A percentile compares a stretch with the other conserved stretches of the same genome.
Conservation (phyloP, 2,113 vertebrate species). For the Nothoprocta perdicaria region DNA sequence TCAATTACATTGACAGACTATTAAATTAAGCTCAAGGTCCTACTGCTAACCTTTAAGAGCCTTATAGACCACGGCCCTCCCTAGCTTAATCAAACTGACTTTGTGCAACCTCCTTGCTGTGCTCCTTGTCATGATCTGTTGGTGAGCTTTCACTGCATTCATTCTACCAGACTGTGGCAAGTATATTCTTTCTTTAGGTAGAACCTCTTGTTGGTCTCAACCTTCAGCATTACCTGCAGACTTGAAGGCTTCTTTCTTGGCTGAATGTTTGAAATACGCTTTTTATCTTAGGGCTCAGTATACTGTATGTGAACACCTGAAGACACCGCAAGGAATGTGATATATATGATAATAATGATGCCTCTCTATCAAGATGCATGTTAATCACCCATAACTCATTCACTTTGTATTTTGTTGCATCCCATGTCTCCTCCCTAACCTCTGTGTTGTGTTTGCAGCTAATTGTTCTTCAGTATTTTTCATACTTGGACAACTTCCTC, state of each 20-base stretch:
- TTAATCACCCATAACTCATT: background rate
- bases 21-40: slow-evolving; percentile 55
- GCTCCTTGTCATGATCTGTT: background rate
- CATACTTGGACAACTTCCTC: background rate
- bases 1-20: slow-evolving; percentile 26
- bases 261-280: background rate
- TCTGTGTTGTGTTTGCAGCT: background rate
- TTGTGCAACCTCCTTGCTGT: slow-evolving; percentile 3
- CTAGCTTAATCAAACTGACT: background rate
- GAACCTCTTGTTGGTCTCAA: background rate
- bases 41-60: slow-evolving; percentile 10
- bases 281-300: background rate
- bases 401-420: background rate
- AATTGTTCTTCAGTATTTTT: background rate
- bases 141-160: background rate
- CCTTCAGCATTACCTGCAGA: background rate
- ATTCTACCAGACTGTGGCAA: background rate
- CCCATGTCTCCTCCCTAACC: background rate
- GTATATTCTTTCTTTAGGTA: background rate
- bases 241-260: background rate
- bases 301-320: background rate
- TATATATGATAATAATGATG: background rate
- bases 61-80: background rate
- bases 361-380: background rate
- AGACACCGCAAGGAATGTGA: too few relatives aligned